Percentiles rank a stretch among this genome's conserved stretches.
These are phyloP conservation scores for Psilopsiagon aymara DNA, from an alignment of 2,113 vertebrate genomes.

Conservation along the genomic window DNA sequence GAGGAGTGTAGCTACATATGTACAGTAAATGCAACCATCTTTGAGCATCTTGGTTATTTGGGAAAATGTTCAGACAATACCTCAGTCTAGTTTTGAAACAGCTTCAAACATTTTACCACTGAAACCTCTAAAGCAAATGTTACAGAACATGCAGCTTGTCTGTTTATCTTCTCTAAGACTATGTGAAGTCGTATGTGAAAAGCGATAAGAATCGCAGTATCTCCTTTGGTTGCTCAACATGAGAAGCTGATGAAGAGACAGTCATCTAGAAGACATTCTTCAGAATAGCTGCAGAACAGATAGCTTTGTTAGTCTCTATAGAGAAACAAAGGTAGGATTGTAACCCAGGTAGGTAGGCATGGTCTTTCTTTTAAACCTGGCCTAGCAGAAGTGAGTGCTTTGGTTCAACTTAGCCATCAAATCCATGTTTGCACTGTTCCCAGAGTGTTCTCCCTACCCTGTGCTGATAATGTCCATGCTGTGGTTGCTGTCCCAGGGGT, in stretches of 20 bases:
- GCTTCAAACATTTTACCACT: constrained; percentile 37
- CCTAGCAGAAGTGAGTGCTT: not conserved
- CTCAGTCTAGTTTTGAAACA: constrained; percentile 51
- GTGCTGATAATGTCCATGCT: not conserved
- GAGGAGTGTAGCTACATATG: not conserved
- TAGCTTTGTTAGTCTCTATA: not conserved
- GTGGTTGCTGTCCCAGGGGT: not conserved
- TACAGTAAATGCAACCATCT: not conserved
- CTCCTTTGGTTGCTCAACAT: constrained; percentile 51
- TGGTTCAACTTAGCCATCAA: not conserved
- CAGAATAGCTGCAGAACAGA: constrained; percentile 29
- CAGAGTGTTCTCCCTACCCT: accelerated
- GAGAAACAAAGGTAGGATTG: not conserved
- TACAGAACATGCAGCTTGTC: constrained; percentile 29
- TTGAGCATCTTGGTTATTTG: constrained; percentile 26
- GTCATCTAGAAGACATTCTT: constrained; percentile 35
- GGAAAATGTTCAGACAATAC: constrained; percentile 27
- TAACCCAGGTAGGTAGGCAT: not conserved
- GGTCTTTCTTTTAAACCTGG: not conserved
- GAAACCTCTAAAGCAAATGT: constrained; percentile 54
- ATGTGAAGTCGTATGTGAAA: constrained; percentile 45
- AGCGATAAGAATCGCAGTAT: constrained; percentile 39
- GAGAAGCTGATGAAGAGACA: constrained; percentile 50
- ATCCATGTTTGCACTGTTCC: accelerated
- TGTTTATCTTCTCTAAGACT: constrained; percentile 41